These are phyloP conservation scores for Zosterops pallidus DNA, from an alignment of 2,113 vertebrate species.

Conservation along the genomic window DNA sequence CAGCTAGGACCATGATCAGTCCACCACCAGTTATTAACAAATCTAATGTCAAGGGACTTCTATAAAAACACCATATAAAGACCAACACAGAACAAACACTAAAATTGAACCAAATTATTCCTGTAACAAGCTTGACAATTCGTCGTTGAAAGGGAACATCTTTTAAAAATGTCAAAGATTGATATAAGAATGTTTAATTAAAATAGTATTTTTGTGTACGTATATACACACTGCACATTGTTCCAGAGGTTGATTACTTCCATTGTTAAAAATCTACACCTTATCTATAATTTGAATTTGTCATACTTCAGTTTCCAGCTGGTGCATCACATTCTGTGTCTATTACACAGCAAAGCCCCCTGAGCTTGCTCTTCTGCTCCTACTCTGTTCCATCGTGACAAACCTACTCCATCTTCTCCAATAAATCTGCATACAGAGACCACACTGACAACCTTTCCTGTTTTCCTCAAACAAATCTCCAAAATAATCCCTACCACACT, in stretches of 20 bases:
- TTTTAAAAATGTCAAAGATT: neutral
- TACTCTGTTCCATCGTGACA: neutral
- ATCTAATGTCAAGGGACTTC: neutral
- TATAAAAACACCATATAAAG: neutral
- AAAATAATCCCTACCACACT: neutral
- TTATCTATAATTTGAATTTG: neutral
- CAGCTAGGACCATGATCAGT: neutral
- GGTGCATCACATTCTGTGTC: neutral
- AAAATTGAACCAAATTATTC: neutral
- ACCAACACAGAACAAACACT: neutral
- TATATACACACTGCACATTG: neutral
- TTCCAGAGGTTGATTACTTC: neutral
- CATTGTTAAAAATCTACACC: neutral
- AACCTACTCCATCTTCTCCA: neutral
- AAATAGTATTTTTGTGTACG: neutral
- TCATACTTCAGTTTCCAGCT: neutral
- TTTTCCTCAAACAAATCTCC: neutral
- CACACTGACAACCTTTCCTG: neutral
- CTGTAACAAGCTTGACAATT: neutral
- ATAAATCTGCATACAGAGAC: neutral
- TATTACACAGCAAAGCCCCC: neutral
- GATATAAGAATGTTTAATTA: neutral
- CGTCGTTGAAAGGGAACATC: neutral
- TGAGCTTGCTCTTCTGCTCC: neutral
- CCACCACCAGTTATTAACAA: neutral